These are phyloP conservation scores for Zosterops borbonicus DNA, from an alignment of 2,113 vertebrate species.

Conservation along the genomic window DNA sequence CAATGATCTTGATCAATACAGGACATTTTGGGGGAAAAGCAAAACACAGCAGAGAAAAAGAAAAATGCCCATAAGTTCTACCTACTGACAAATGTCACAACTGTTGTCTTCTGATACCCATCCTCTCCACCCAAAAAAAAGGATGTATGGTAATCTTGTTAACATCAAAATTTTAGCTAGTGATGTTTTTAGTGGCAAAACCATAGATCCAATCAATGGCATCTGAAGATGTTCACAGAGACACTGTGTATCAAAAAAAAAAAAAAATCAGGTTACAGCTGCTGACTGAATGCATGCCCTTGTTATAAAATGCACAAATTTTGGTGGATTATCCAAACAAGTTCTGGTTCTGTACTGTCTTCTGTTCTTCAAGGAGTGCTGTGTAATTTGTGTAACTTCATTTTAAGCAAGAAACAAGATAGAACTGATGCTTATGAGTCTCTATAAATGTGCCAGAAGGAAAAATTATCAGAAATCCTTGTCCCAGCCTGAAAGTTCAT, in stretches of 20 bases:
- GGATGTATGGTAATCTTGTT: neutral
- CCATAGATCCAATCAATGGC: fast-evolving
- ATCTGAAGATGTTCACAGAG: neutral
- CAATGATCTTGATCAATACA: neutral
- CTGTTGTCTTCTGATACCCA: neutral
- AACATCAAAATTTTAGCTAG: neutral
- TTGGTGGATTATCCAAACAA: neutral
- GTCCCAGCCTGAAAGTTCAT: conserved; percentile 94
- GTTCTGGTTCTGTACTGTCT: neutral
- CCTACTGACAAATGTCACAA: neutral
- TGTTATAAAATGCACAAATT: neutral
- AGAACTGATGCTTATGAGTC: neutral
- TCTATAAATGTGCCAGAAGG: neutral
- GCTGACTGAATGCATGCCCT: neutral
- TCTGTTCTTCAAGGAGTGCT: neutral
- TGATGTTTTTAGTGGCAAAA: neutral
- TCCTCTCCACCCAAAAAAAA: neutral
- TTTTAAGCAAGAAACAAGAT: neutral
- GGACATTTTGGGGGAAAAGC: neutral
- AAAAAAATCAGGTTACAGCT: neutral
- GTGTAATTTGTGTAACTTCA: neutral
- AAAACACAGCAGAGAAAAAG: neutral
- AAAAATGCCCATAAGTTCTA: neutral
- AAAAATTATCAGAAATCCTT: conserved; percentile 84
- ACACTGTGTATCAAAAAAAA: neutral